Base-by-base conservation (phyloP, 1,140 invertebrate genomes). In the Phenacoccus solenopsis region DNA sequence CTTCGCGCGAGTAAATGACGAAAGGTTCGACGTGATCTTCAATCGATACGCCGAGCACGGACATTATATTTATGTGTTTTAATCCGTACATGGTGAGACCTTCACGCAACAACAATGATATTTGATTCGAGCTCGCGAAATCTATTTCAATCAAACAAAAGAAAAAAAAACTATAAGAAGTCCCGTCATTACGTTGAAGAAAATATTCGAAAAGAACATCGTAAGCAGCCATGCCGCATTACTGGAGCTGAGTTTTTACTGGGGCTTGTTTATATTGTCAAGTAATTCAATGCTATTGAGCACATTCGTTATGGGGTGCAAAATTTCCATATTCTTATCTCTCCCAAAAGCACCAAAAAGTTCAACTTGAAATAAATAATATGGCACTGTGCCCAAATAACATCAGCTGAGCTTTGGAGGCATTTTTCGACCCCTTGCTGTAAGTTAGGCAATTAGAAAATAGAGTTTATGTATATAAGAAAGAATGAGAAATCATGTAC, bases 71-170 rank as follows among this genome's bases (percentile, higher is more conserved):
- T 70, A 87, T 86, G 75, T 95, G 91, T 21, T 84, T 84, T 68
- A 95, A 80, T 7, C 90, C 90, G 72, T 88, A 90, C 73, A 96
- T 82, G 75, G 91, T 85, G 24, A 91, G 87, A 2, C 91, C 91
- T 79, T 95, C 92, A 4, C 88, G 85, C 67, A 94, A 84, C 59
- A 94, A 81, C 56, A 92, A 80, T 3, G 90, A 88, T 1, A 91
- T 86, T 79, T 94, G 91, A 75, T 90, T 87, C 59, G 87, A 82
- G 2, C 90, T 90, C 12, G 91, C 91, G 35, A 90, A 88, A 78
- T 93, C 91, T 89, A 83, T 71, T 81, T 84, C 27, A 72, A n/a
- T 27, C 71, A 28, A 73, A 72, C 69, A 28, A 59, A 27, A 3
- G 10, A 24, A 28, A 22, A 64, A 27, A 25, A 24, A 70, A n/a